Percentiles rank a stretch among this genome's conserved stretches.
phyloP scores from a whole-genome alignment of 2,113 vertebrate genomes.

The Peromyscus maniculatus region DNA sequence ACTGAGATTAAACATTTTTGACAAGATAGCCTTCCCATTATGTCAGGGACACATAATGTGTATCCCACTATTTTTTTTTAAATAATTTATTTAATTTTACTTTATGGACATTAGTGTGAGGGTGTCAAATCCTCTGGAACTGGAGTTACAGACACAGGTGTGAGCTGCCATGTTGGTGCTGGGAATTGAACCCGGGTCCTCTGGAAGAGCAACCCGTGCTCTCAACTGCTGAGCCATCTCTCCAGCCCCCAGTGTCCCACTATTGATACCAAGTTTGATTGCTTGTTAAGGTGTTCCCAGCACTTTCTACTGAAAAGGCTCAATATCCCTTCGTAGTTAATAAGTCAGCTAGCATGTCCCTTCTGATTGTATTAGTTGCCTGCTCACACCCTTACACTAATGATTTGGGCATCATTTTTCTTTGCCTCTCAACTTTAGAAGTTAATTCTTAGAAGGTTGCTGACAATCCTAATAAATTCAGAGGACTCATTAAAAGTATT shows the following conservation, averaged over 20 bases:
- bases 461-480: slow-evolving; percentile 20
- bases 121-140: too few relatives aligned
- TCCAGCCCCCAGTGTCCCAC: not conserved
- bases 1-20: slow-evolving; percentile 5
- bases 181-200: too few relatives aligned
- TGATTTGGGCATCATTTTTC: not conserved
- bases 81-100: too few relatives aligned
- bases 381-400: not conserved
- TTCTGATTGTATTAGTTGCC: not conserved
- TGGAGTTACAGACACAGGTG: too few relatives aligned
- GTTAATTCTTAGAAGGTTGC: slow-evolving; percentile 35
- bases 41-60: not conserved
- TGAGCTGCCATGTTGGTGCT: too few relatives aligned
- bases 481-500: not conserved
- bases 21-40: not conserved
- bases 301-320: not conserved
- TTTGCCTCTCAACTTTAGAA: slow-evolving; percentile 11
- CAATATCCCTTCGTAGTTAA: not conserved
- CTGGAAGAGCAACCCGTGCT: too few relatives aligned
- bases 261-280: slow-evolving; percentile 11
- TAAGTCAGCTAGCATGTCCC: not conserved
- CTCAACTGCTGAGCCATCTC: too few relatives aligned
- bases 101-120: too few relatives aligned
- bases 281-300: not conserved
- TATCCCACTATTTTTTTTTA: not conserved